phyloP scores from a whole-genome alignment of 2,888 invertebrate species.

The Caenorhabditis imperialis region DNA sequence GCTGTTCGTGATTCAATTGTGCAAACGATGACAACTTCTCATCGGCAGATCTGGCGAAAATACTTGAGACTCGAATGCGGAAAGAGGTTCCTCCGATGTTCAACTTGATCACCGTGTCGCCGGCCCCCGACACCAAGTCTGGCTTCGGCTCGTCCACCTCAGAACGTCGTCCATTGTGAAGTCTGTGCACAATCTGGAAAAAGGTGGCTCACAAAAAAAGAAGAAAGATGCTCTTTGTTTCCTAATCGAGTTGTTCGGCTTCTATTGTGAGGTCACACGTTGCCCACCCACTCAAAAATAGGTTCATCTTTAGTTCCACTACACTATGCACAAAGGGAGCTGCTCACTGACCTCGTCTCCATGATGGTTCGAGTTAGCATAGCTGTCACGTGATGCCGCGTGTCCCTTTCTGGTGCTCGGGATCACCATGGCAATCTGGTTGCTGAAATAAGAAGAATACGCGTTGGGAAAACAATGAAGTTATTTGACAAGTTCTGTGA shows the following conservation, averaged over 20 bases:
- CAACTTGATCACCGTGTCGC: slow-evolving; percentile 64
- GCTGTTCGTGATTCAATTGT: slow-evolving; percentile 60
- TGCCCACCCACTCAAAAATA: slow-evolving; percentile 34
- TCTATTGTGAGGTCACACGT: slow-evolving; percentile 44
- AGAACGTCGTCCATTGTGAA: slow-evolving; percentile 48
- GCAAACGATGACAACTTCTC: slow-evolving; percentile 62
- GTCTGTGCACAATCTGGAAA: slow-evolving; percentile 52
- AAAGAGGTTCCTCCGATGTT: slow-evolving; percentile 69
- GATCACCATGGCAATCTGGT: slow-evolving; percentile 69
- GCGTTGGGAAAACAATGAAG: slow-evolving; percentile 4
- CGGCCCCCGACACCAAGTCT: slow-evolving; percentile 61
- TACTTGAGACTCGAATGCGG: slow-evolving; percentile 59
- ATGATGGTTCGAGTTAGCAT: slow-evolving; percentile 48
- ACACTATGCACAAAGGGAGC: slow-evolving; percentile 5
- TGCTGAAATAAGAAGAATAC: slow-evolving; percentile 48
- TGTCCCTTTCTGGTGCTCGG: slow-evolving; percentile 66
- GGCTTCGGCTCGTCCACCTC: slow-evolving; percentile 43
- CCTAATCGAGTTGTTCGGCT: slow-evolving; percentile 45
- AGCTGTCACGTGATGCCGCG: slow-evolving; percentile 46
- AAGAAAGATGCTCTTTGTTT: slow-evolving; percentile 36
- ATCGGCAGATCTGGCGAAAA: slow-evolving; percentile 62
- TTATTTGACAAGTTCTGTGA: slow-evolving; percentile 6
- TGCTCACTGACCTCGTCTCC: slow-evolving; percentile 38
- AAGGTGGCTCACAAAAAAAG: slow-evolving; percentile 8
- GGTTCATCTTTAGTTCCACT: slow-evolving; percentile 34